phyloP scores from a whole-genome alignment of 2,797 vertebrate species.

The Vultur gryphus region DNA sequence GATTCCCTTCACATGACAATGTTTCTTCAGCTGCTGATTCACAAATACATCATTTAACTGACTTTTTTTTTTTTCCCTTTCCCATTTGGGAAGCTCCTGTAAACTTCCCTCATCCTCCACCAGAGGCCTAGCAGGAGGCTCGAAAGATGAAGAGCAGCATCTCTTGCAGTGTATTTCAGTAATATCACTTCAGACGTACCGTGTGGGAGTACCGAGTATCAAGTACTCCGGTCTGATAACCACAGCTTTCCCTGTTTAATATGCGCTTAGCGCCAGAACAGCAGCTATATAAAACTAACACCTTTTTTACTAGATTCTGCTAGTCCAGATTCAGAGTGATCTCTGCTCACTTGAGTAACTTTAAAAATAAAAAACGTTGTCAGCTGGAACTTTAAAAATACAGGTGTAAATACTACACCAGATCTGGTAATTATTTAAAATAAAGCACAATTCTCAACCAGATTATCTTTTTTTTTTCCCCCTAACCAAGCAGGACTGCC shows the following conservation, averaged over 20 bases:
- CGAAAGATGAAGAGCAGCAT: background rate
- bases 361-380: background rate
- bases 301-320: background rate
- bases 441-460: background rate
- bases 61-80: background rate
- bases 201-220: background rate
- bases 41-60: background rate
- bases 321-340: background rate
- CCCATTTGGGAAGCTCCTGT: background rate
- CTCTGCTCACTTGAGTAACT: background rate
- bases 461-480: background rate
- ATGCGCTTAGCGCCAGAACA: background rate
- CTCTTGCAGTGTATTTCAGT: background rate
- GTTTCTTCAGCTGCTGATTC: conserved; percentile 8
- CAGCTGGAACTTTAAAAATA: background rate
- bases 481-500: background rate
- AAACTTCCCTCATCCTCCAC: background rate
- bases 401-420: background rate
- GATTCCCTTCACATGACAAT: background rate
- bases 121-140: background rate
- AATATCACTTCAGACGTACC: background rate
- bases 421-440: background rate
- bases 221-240: background rate
- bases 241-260: background rate
- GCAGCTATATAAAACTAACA: conserved; percentile 6